Evolutionary conservation across 2,113 vertebrate genomes (phyloP).

Genomic region (Vulpes ferrilata): DNA sequence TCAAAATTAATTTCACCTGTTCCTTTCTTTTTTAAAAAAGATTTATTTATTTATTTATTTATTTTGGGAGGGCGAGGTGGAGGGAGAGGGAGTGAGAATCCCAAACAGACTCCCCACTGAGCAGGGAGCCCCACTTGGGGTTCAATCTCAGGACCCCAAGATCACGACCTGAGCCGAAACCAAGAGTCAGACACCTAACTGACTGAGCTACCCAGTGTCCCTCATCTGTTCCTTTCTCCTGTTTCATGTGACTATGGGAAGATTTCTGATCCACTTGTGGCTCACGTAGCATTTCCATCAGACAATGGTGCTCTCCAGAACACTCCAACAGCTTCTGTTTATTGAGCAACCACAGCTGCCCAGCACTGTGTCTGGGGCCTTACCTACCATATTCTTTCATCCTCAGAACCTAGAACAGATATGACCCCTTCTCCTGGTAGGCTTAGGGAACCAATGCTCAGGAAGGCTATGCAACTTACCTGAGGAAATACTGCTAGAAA

Average conservation of each 20-base stretch:
- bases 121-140: no score
- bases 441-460: neutral
- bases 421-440: no score
- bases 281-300: neutral
- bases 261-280: neutral
- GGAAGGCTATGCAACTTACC: neutral
- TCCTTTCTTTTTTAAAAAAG: neutral
- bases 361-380: neutral
- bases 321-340: neutral
- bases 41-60: no score
- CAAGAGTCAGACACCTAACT: no score
- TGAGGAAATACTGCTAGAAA: neutral
- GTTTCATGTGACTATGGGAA: neutral
- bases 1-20: neutral
- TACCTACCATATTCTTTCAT: neutral
- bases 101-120: no score
- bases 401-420: neutral
- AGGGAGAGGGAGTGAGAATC: no score
- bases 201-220: no score
- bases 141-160: no score
- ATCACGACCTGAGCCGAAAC: no score
- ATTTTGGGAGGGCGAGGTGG: no score
- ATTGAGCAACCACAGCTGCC: neutral
- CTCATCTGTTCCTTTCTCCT: no score
- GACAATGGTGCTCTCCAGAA: neutral